Evolutionary conservation across 2,113 vertebrate species (phyloP).

Genomic region (Brachirus orientalis): DNA sequence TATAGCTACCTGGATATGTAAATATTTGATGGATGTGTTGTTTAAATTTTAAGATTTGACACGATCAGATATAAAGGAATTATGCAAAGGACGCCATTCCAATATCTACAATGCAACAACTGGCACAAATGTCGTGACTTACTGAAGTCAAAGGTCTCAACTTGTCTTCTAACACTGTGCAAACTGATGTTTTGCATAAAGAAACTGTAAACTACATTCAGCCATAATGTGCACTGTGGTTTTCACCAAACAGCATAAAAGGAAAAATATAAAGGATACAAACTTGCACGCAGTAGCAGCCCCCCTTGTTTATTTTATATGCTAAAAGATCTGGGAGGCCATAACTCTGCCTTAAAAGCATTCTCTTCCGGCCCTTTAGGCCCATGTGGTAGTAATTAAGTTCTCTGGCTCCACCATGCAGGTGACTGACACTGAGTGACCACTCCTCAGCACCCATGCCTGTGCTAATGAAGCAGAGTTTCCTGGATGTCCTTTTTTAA

Average conservation of each 20-base stretch:
- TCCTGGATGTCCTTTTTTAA: slow-evolving; percentile 37
- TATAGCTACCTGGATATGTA: too few relatives aligned
- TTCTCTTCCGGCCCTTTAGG: slow-evolving; percentile 81
- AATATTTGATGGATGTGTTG: too few relatives aligned
- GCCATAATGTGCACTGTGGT: background rate
- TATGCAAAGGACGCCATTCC: too few relatives aligned
- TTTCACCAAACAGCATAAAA: slow-evolving; percentile 2
- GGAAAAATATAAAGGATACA: slow-evolving; percentile 27
- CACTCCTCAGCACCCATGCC: slow-evolving; percentile 80
- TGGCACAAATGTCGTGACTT: background rate
- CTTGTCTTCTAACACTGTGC: background rate
- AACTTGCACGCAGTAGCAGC: slow-evolving; percentile 86
- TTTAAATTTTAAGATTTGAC: too few relatives aligned
- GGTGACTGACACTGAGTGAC: slow-evolving; percentile 76
- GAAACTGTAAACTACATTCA: background rate
- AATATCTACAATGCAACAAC: too few relatives aligned
- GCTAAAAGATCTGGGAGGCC: slow-evolving; percentile 90
- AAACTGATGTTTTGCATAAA: background rate
- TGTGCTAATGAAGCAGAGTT: slow-evolving; percentile 84
- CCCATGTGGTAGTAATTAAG: slow-evolving; percentile 95
- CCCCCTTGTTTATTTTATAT: slow-evolving; percentile 86
- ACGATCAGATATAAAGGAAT: too few relatives aligned
- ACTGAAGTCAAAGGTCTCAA: background rate
- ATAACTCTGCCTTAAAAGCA: slow-evolving; percentile 90
- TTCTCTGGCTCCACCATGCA: slow-evolving; percentile 60